A percentile compares a stretch with the other conserved stretches of the same genome.
These are phyloP conservation scores for Danio kyathit DNA, from an alignment of 2,797 vertebrate species.

Conservation along the genomic window DNA sequence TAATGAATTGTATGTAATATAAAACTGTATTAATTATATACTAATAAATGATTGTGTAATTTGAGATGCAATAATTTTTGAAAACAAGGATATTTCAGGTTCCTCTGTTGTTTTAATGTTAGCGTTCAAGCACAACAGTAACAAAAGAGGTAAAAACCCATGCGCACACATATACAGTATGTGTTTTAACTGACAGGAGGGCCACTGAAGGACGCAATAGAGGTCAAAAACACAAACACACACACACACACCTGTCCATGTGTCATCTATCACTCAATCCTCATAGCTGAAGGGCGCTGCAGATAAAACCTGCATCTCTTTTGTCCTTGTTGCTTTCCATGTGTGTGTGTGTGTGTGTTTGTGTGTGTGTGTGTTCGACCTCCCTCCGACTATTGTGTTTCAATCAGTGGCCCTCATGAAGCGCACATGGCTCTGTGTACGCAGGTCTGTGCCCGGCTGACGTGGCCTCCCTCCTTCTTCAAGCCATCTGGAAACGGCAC, in stretches of 20 bases:
- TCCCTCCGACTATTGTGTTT: slow-evolving; percentile 37
- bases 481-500: slow-evolving; percentile 23
- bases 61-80: too few species aligned
- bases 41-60: too few species aligned
- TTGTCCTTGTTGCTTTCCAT: slow-evolving; percentile 6
- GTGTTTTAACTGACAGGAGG: background rate
- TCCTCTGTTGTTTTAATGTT: too few species aligned
- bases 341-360: slow-evolving; percentile 24
- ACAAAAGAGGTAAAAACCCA: background rate
- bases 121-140: too few species aligned
- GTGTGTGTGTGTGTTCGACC: slow-evolving; percentile 33
- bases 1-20: too few species aligned
- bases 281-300: slow-evolving; percentile 42
- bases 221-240: slow-evolving; percentile 16
- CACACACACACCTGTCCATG: slow-evolving; percentile 21
- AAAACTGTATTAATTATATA: too few species aligned
- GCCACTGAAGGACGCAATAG: slow-evolving; percentile 12
- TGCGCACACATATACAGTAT: background rate
- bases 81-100: too few species aligned
- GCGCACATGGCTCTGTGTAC: slow-evolving; percentile 11
- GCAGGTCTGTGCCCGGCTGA: background rate
- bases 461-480: slow-evolving; percentile 33
- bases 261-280: slow-evolving; percentile 28
- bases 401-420: slow-evolving; percentile 24
- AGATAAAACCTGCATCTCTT: slow-evolving; percentile 40